Percentiles rank a stretch among this genome's conserved stretches.
These are phyloP conservation scores for Tipula lateralis DNA, from an alignment of 2,888 invertebrate genomes.

Conservation along the genomic window DNA sequence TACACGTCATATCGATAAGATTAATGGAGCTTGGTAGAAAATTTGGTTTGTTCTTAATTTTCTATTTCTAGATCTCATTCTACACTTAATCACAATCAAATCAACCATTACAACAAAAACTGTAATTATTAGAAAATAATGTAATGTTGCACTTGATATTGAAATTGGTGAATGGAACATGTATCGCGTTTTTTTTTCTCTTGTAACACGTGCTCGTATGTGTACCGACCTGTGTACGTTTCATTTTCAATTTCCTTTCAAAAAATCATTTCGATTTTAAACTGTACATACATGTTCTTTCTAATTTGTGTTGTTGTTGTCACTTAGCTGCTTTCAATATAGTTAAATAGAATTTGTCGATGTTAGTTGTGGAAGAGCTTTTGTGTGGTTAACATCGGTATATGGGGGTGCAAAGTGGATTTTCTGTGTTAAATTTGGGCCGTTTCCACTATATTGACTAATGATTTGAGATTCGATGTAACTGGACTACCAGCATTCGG, in stretches of 20 bases:
- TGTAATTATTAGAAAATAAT: not conserved
- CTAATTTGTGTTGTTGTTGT: not conserved
- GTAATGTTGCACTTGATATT: not conserved
- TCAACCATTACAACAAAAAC: not conserved
- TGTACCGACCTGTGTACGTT: not conserved
- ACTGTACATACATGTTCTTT: not conserved
- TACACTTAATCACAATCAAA: not conserved
- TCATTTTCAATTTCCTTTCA: not conserved
- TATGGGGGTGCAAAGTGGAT: too few species aligned
- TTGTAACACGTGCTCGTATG: not conserved
- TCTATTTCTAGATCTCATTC: not conserved
- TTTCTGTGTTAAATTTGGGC: too few species aligned
- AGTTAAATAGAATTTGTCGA: too few species aligned
- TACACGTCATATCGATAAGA: too few species aligned
- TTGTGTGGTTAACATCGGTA: too few species aligned
- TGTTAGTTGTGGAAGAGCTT: too few species aligned
- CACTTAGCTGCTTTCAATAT: too few species aligned
- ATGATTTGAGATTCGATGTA: too few species aligned
- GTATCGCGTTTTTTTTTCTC: too few species aligned
- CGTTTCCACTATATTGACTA: too few species aligned
- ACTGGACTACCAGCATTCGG: too few species aligned
- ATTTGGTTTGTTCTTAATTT: not conserved
- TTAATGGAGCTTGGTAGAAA: conserved; percentile 2
- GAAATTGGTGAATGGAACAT: not conserved
- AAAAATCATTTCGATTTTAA: not conserved